Percentiles rank a stretch among this genome's conserved stretches.
Conservation (phyloP, 1,140 invertebrate genomes). For the Magallana gigas region DNA sequence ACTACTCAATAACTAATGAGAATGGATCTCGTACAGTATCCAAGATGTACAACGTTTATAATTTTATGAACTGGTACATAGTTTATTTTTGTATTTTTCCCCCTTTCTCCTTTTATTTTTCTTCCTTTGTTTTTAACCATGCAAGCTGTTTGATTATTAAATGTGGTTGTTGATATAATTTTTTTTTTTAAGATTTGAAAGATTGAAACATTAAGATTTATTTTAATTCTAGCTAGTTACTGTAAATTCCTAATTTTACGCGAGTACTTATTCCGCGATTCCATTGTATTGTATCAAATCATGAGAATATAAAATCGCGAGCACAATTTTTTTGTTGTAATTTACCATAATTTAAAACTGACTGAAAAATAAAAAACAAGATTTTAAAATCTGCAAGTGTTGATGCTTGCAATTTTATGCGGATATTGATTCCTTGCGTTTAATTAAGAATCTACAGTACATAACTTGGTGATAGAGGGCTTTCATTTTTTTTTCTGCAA, state of each 20-base stretch:
- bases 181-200: neutral
- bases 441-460: neutral
- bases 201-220: conserved; percentile 6
- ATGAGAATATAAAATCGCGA: no score
- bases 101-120: no score
- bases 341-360: no score
- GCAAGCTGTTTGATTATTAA: neutral
- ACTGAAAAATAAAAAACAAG: no score
- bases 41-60: neutral
- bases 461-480: conserved; percentile 35
- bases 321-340: no score
- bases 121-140: neutral
- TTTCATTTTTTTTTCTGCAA: conserved; percentile 29
- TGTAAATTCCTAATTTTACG: no score
- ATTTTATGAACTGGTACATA: conserved; percentile 7
- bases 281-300: no score
- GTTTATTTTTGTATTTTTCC: conserved; percentile 25
- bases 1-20: neutral
- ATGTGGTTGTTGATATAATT: conserved; percentile 17
- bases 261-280: no score
- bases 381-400: no score
- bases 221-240: conserved; percentile 16
- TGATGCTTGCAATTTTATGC: no score
- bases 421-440: no score
- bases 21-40: neutral